Conservation (phyloP, 2,888 invertebrate species). For the Rosalia funebris region DNA sequence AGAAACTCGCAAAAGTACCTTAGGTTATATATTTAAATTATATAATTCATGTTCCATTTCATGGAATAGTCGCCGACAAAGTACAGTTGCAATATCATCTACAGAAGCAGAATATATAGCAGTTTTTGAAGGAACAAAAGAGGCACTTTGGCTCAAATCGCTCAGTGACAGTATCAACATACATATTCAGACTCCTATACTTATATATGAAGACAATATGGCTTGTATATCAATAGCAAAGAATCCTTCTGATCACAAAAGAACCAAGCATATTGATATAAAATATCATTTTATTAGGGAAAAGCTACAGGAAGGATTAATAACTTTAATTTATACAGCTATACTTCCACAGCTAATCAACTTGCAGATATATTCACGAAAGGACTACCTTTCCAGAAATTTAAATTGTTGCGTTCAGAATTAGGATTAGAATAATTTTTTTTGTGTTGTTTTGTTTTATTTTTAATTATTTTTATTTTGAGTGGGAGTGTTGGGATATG, state of each 20-base stretch:
- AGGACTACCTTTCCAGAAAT: constrained; percentile 4
- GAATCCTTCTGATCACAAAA: no score
- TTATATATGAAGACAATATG: no score
- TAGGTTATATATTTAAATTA: constrained; percentile 4
- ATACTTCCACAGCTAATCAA: constrained; percentile 1
- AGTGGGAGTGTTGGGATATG: background rate
- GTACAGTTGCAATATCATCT: constrained; percentile 6
- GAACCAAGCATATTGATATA: no score
- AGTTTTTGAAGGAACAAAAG: constrained; percentile 7
- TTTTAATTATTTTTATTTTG: background rate
- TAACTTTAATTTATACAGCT: no score
- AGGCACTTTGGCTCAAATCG: constrained; percentile 10
- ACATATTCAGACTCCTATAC: no score
- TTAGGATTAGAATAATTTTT: constrained; percentile 1
- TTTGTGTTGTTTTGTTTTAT: constrained; percentile 2
- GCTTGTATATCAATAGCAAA: no score
- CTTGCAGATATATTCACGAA: constrained; percentile 7
- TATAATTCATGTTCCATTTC: background rate
- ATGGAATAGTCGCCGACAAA: constrained; percentile 13
- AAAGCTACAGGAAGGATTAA: constrained; percentile 10
- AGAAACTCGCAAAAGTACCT: constrained; percentile 1
- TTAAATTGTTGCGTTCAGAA: constrained; percentile 6
- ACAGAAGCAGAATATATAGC: constrained; percentile 1
- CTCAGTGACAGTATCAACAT: constrained; percentile 14
- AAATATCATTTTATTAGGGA: background rate